These are phyloP conservation scores for Ips nitidus DNA, from an alignment of 1,140 invertebrate genomes.

Conservation along the genomic window DNA sequence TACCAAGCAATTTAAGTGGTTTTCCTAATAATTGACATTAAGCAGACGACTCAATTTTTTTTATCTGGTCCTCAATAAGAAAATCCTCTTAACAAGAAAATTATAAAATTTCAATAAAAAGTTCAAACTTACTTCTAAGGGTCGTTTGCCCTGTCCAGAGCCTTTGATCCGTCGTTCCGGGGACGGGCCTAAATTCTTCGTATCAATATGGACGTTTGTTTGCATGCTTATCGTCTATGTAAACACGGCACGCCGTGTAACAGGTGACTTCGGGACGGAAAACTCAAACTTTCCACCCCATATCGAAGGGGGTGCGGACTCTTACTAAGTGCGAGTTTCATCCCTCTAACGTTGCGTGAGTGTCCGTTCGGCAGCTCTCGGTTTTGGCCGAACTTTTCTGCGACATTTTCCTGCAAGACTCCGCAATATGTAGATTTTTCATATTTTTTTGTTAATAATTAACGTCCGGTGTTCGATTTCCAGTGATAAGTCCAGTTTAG, in stretches of 20 bases:
- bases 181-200: slow-evolving; percentile 60
- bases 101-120: too few relatives aligned
- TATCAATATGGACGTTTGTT: slow-evolving; percentile 67
- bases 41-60: too few relatives aligned
- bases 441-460: neutral
- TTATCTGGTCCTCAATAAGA: too few relatives aligned
- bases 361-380: slow-evolving; percentile 23
- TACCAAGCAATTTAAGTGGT: too few relatives aligned
- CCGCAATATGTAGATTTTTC: slow-evolving; percentile 16
- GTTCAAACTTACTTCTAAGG: slow-evolving; percentile 53
- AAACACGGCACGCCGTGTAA: slow-evolving; percentile 27
- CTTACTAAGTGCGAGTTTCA: slow-evolving; percentile 10
- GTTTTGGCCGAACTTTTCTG: slow-evolving; percentile 28
- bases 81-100: too few relatives aligned
- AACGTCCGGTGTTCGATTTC: too few relatives aligned
- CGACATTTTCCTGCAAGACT: slow-evolving; percentile 26
- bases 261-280: slow-evolving; percentile 30
- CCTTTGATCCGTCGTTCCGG: slow-evolving; percentile 57
- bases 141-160: slow-evolving; percentile 51
- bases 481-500: too few relatives aligned
- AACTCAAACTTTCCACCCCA: slow-evolving; percentile 13
- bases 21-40: too few relatives aligned
- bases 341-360: neutral
- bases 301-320: slow-evolving; percentile 9
- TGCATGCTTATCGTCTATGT: slow-evolving; percentile 56